Percentiles rank a stretch among this genome's conserved stretches.
These are phyloP conservation scores for Chaenodraco wilsoni DNA, from an alignment of 2,797 vertebrate species.

Conservation along the genomic window DNA sequence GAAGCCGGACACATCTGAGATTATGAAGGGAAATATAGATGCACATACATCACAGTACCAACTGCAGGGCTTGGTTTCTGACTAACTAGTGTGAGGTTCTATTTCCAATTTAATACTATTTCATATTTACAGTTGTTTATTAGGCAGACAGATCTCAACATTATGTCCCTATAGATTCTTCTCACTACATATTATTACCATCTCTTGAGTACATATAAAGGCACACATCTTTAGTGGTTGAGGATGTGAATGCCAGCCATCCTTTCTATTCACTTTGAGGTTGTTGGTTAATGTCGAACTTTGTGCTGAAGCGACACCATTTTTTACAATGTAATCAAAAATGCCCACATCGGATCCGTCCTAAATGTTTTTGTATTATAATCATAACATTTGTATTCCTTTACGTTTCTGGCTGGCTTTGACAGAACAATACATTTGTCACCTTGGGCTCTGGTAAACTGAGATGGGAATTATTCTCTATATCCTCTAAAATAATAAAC, in stretches of 20 bases:
- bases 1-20: not conserved
- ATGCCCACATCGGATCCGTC: not conserved
- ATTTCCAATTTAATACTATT: not conserved
- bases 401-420: not conserved
- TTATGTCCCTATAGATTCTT: not conserved
- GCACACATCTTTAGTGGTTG: not conserved
- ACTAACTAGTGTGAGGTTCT: not conserved
- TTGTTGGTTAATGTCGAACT: not conserved
- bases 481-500: not conserved
- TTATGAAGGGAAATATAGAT: not conserved
- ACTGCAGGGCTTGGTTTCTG: not conserved
- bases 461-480: not conserved
- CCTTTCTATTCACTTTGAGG: not conserved
- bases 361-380: not conserved
- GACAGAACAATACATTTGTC: not conserved
- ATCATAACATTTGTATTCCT: not conserved
- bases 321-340: not conserved
- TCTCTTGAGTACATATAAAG: not conserved
- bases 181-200: not conserved
- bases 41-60: not conserved
- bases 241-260: not conserved
- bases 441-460: not conserved
- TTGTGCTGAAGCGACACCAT: not conserved
- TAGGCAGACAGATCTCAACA: not conserved
- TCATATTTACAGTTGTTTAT: not conserved